Conservation (phyloP, 2,113 vertebrate genomes). For the Australoheros scitulus region DNA sequence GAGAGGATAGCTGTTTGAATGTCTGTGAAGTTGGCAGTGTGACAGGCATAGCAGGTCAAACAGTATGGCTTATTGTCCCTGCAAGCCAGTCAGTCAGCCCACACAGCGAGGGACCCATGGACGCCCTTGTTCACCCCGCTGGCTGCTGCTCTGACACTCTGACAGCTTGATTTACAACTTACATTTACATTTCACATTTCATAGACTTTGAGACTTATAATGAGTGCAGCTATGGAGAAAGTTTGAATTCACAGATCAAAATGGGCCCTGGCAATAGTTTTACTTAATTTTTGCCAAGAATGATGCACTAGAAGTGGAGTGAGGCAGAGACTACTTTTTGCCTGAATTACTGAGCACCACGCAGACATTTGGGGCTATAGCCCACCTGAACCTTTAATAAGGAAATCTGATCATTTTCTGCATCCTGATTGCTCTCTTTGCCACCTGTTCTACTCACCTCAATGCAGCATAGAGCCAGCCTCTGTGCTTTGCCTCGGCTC, state of each 20-base stretch:
- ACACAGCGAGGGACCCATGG: constrained; percentile 61
- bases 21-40: constrained; percentile 54
- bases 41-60: constrained; percentile 60
- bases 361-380: neutral
- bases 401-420: constrained; percentile 58
- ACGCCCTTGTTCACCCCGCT: constrained; percentile 64
- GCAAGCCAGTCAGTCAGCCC: constrained; percentile 60
- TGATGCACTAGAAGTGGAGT: neutral
- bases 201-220: constrained; percentile 1
- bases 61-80: constrained; percentile 74
- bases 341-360: neutral
- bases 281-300: neutral
- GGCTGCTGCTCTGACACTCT: constrained; percentile 54
- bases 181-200: constrained; percentile 37
- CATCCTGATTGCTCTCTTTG: constrained; percentile 46
- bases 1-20: constrained; percentile 45
- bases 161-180: constrained; percentile 68
- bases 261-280: neutral
- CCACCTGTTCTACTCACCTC: constrained; percentile 61
- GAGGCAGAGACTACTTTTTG: neutral
- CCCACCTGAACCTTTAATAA: constrained; percentile 41
- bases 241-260: neutral
- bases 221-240: neutral
- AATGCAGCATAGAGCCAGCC: constrained; percentile 51
- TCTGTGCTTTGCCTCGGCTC: constrained; percentile 47